Base-by-base conservation (phyloP, 2,113 vertebrate genomes). In the Sula dactylatra region DNA sequence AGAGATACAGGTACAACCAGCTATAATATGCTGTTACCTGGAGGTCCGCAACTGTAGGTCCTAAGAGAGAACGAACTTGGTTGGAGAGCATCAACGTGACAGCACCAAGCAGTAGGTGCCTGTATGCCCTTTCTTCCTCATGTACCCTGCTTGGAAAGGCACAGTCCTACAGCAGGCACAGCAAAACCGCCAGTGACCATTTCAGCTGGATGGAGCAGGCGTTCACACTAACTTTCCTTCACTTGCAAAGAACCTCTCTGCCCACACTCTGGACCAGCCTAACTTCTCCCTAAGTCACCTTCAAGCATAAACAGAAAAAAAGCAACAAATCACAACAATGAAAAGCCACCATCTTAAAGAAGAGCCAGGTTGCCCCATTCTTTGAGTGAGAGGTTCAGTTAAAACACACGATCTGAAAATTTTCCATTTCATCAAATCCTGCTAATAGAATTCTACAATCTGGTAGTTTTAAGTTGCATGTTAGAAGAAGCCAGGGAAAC, bases 401-500 rank as follows among this genome's bases (percentile, higher is more conserved):
- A 31, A 87, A 94, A 84, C 76, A 67, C 67, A 47, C 1, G 2
- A 93, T 38, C 92, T 81, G 55, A 45, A 88, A 45, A 88, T 91
- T 97, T 98, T 98, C 96, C 96, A 96, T 96, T 96, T 92, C 77
- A 81, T 96, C 88, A 94, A 88, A 71, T 50, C 93, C 61, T 90
- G 56, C 66, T 90, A 71, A 90, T 52, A 97, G 89, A 94, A 97
- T 94, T 90, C 86, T 71, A 56, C 77, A 90, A 88, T 85, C 90
- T 95, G 88, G 94, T 76, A 90, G 79, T 97, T 93, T 93, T 61
- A 66, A 95, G 74, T 58, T 87, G 71, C 59, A 65, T 9, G 4
- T 84, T 90, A 91, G 95, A 92, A 91, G 96, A 97, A 93, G 94
- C 42, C 94, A 88, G 89, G 72, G 97, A 97, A 98, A 98, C 96